Conservation (phyloP, 2,888 invertebrate species). For the Amphipoea oculea region DNA sequence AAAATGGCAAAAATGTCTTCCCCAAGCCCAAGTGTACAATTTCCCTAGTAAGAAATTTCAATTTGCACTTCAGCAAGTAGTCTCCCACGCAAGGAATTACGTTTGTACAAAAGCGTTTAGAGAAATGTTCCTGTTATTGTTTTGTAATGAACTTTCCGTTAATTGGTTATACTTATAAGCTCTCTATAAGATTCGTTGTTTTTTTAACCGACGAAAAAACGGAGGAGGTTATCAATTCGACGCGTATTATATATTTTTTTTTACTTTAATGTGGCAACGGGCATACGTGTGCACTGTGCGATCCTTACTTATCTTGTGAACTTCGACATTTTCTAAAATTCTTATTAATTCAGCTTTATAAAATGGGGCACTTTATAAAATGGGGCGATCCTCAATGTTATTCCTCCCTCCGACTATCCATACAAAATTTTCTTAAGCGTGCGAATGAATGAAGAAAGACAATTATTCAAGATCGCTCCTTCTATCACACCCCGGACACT, state of each 20-base stretch:
- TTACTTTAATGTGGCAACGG: too few species aligned
- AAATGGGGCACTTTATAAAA: background rate
- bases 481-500: too few species aligned
- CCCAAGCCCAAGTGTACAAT: background rate
- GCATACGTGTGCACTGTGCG: background rate
- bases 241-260: too few species aligned
- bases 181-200: background rate
- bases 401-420: background rate
- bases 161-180: background rate
- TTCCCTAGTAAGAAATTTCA: background rate
- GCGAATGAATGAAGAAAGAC: background rate
- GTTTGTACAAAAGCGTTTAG: slow-evolving; percentile 1
- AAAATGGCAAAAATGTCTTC: background rate
- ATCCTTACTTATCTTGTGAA: background rate
- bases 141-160: background rate
- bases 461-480: slow-evolving; percentile 8
- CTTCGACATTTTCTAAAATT: background rate
- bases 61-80: background rate
- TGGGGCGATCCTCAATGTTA: background rate
- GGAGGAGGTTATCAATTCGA: too few species aligned
- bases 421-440: background rate
- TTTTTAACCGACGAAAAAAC: too few species aligned
- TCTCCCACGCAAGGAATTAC: slow-evolving; percentile 17
- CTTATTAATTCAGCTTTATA: background rate
- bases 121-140: slow-evolving; percentile 2